Evolutionary conservation across 2,797 vertebrate species (phyloP).

Genomic region (Hemitrygon akajei): DNA sequence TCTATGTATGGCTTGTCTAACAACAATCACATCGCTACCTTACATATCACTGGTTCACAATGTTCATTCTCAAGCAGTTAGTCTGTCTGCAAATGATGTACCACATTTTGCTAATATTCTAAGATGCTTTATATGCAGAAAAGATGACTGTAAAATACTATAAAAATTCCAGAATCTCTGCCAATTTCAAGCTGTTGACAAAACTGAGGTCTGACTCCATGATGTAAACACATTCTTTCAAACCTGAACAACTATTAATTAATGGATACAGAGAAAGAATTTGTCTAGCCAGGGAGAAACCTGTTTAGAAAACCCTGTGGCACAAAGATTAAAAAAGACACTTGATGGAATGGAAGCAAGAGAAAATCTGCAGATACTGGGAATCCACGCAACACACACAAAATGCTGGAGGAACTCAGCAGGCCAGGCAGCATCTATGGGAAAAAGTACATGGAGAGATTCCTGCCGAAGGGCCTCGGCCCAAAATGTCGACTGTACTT

Average conservation of each 20-base stretch:
- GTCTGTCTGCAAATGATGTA: not conserved
- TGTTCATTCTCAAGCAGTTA: not conserved
- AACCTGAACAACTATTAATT: not conserved
- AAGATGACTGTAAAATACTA: not conserved
- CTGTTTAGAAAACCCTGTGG: not conserved
- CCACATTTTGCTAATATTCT: not conserved
- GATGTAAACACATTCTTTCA: conserved; percentile 6
- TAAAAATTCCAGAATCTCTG: not conserved
- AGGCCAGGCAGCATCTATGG: too few relatives aligned
- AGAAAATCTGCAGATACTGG: too few relatives aligned
- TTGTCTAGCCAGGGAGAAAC: not conserved
- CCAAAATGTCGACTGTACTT: too few relatives aligned
- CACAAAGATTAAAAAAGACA: not conserved
- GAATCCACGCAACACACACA: too few relatives aligned
- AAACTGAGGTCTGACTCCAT: conserved; percentile 9
- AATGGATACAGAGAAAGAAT: not conserved
- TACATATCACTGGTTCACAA: not conserved
- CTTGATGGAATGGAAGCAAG: not conserved
- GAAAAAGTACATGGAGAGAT: too few relatives aligned
- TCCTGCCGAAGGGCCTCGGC: too few relatives aligned
- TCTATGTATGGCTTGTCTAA: not conserved
- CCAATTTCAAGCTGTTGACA: not conserved
- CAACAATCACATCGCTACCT: not conserved
- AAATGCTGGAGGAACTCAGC: too few relatives aligned
- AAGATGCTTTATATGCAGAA: not conserved